Conservation (phyloP, 1,140 invertebrate species). For the Pseudomyrmex cubaensis region DNA sequence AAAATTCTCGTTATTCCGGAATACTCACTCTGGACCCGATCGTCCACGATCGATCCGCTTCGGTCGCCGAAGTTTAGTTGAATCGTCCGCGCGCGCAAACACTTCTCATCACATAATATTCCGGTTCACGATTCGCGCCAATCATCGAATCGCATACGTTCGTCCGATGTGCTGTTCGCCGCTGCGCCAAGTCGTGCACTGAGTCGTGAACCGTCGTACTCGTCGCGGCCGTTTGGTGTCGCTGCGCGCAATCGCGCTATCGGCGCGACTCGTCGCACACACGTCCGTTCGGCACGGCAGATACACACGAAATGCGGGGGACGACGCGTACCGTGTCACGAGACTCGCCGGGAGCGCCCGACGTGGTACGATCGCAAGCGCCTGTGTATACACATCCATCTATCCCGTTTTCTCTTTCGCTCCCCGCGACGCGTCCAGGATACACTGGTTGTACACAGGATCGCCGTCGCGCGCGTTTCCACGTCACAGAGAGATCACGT, state of each 20-base stretch:
- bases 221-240: constrained; percentile 45
- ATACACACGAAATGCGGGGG: constrained; percentile 81
- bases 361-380: constrained; percentile 68
- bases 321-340: constrained; percentile 62
- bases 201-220: constrained; percentile 9
- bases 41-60: constrained; percentile 66
- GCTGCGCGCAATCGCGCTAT: constrained; percentile 55
- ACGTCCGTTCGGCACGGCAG: constrained; percentile 76
- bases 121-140: background rate
- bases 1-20: constrained; percentile 56
- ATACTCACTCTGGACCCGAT: constrained; percentile 62
- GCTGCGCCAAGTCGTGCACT: constrained; percentile 48
- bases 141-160: background rate
- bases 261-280: constrained; percentile 40
- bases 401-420: constrained; percentile 65
- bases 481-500: constrained; percentile 65
- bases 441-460: constrained; percentile 39
- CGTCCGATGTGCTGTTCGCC: constrained; percentile 10
- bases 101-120: constrained; percentile 32
- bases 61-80: constrained; percentile 51
- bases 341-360: constrained; percentile 59
- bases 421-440: constrained; percentile 3
- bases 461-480: constrained; percentile 37
- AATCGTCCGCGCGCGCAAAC: constrained; percentile 51
- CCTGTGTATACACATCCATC: constrained; percentile 26